Conservation (phyloP, 2,888 invertebrate genomes). For the Synanthedon formicaeformis region DNA sequence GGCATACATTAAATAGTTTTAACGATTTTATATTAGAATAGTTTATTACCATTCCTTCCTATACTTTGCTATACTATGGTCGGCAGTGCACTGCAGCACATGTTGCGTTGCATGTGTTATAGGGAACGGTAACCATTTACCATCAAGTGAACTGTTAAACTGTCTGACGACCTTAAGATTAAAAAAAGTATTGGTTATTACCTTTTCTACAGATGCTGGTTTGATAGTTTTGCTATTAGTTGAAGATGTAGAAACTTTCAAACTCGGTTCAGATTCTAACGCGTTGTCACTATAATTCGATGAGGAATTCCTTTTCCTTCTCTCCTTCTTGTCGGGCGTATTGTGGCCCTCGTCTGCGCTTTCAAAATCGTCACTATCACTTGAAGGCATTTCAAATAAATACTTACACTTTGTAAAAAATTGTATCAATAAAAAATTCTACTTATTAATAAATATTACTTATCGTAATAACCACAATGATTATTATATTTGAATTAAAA, state of each 20-base stretch:
- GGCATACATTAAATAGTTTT: too few species aligned
- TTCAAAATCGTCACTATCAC: conserved; percentile 82
- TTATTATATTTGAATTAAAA: too few species aligned
- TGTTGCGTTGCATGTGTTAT: too few species aligned
- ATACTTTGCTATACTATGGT: too few species aligned
- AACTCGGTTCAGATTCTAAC: conserved; percentile 21
- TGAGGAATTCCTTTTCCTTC: conserved; percentile 46
- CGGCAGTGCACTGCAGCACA: too few species aligned
- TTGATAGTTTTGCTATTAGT: background rate
- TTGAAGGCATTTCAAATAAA: conserved; percentile 69
- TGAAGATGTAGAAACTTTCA: background rate
- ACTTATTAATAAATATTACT: background rate
- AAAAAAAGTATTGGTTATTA: too few species aligned
- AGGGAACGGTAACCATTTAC: too few species aligned
- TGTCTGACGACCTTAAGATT: too few species aligned
- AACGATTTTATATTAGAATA: too few species aligned
- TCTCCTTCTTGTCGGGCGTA: conserved; percentile 37
- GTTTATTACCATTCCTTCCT: too few species aligned
- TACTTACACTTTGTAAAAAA: background rate
- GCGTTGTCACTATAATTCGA: conserved; percentile 52
- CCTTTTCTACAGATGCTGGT: background rate
- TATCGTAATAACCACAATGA: background rate
- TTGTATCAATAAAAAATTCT: background rate
- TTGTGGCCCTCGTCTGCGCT: conserved; percentile 79
- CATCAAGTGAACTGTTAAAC: too few species aligned